These are phyloP conservation scores for Dasyornis broadbenti DNA, from an alignment of 2,113 vertebrate genomes.

Conservation along the genomic window DNA sequence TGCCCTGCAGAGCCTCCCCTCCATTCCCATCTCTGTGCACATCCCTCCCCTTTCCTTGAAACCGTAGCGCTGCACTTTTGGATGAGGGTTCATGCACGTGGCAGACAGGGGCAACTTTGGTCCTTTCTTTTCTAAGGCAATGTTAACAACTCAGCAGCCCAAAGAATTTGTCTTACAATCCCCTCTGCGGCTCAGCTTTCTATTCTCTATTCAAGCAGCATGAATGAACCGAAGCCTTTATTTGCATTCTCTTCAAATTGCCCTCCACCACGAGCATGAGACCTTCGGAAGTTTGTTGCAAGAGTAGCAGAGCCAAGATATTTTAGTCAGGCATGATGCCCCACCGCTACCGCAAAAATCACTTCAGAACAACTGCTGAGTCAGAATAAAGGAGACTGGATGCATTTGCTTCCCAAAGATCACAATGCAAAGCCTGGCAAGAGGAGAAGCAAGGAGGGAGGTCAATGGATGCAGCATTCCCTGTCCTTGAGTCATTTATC, in stretches of 20 bases:
- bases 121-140: conserved; percentile 30
- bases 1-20: neutral
- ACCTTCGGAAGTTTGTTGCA: conserved; percentile 61
- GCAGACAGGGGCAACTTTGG: neutral
- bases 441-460: neutral
- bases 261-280: conserved; percentile 60
- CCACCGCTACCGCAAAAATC: conserved; percentile 38
- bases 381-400: conserved; percentile 51
- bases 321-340: conserved; percentile 57
- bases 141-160: conserved; percentile 25
- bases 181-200: conserved; percentile 42
- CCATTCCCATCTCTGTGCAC: neutral
- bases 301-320: conserved; percentile 57
- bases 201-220: conserved; percentile 46
- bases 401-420: conserved; percentile 14
- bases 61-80: neutral
- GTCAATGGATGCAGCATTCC: conserved; percentile 19
- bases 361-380: conserved; percentile 55
- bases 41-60: neutral
- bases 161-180: conserved; percentile 48
- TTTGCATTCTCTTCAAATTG: conserved; percentile 72
- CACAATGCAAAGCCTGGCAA: neutral
- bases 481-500: conserved; percentile 25
- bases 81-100: neutral
- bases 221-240: conserved; percentile 66